Evolutionary conservation across 2,113 vertebrate species (phyloP), one percentile per base, ranked within the genome.

Genomic region (Pelmatolapia mariae): DNA sequence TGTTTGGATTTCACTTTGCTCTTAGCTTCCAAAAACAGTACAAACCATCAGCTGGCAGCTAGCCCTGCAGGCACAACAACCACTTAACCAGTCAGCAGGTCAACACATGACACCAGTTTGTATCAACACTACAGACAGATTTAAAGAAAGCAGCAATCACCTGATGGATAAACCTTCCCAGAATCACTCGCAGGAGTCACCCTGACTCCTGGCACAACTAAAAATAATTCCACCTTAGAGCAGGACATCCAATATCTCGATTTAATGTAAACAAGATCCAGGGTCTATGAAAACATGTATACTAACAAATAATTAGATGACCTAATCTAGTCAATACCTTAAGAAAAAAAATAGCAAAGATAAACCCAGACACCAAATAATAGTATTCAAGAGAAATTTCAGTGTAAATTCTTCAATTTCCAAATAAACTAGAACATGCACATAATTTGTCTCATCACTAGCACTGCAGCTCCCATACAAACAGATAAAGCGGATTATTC

Each of bases 41-140:
- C 16, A 78, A 85, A 85, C 73, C 80, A 61, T 87, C 85, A 89
- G 66, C 86, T 71, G 57, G 89, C 84, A 88, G 45, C 33, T 15
- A 68, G 63, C 19, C 54, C 38, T 36, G 57, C 82, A 18, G 31
- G 31, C 82, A 86, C 26, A 10, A 71, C 59, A 81, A 54, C 33
- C 57, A 91, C 80, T 88, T 88, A 89, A 87, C 24, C 86, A 81
- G 89, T 94, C 90, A 91, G 89, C 84, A 86, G 93, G 79, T 89
- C 63, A 8, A 84, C 87, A 47, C 81, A 89, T 94, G 93, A 93
- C 84, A 91, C 61, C 85, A 53, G 71, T 79, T 86, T 66, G 43
- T 38, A 45, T 36, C 45, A 40, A 33, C 26, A 54, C 56, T 8
- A 86, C 31, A 78, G 10, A 59, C 15, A 59, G 5, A 11, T 79